Conservation (phyloP, 2,888 invertebrate species). For the Napeogenes sylphis region DNA sequence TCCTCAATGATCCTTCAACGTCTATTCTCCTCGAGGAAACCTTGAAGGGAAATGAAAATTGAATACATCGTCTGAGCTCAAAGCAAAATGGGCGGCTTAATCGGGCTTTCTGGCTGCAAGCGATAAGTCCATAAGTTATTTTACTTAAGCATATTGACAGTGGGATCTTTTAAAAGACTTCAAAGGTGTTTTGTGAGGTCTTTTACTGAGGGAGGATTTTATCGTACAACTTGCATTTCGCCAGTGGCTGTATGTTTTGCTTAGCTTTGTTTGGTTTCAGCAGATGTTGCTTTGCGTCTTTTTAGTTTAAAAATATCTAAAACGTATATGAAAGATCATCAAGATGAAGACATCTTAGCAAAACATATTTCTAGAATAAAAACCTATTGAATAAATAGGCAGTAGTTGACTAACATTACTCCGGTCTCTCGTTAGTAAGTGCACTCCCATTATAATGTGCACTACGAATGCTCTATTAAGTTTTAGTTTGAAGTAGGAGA, state of each 20-base stretch:
- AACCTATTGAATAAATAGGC: too few relatives aligned
- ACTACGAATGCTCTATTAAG: constrained; percentile 4
- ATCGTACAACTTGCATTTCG: constrained; percentile 2
- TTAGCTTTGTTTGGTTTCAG: background rate
- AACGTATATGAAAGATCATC: background rate
- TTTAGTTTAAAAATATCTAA: background rate
- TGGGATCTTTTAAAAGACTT: constrained; percentile 18
- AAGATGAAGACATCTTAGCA: too few relatives aligned
- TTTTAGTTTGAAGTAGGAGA: constrained; percentile 2
- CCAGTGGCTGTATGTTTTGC: constrained; percentile 4
- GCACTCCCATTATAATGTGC: constrained; percentile 3
- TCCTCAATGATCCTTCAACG: constrained; percentile 20
- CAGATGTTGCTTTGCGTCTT: background rate
- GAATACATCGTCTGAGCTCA: constrained; percentile 27
- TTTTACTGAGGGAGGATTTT: constrained; percentile 7
- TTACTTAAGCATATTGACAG: constrained; percentile 29
- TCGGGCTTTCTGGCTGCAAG: constrained; percentile 27
- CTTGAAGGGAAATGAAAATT: constrained; percentile 12
- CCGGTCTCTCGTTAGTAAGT: background rate
- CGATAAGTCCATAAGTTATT: constrained; percentile 35
- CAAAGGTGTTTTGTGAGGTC: constrained; percentile 17
- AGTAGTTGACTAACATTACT: background rate
- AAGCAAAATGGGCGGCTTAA: constrained; percentile 29
- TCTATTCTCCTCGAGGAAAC: constrained; percentile 22
- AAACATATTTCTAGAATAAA: too few relatives aligned